Evolutionary conservation across 1,140 invertebrate species (phyloP), one percentile per base, ranked within the genome.

Genomic region (Holotrichia oblita): DNA sequence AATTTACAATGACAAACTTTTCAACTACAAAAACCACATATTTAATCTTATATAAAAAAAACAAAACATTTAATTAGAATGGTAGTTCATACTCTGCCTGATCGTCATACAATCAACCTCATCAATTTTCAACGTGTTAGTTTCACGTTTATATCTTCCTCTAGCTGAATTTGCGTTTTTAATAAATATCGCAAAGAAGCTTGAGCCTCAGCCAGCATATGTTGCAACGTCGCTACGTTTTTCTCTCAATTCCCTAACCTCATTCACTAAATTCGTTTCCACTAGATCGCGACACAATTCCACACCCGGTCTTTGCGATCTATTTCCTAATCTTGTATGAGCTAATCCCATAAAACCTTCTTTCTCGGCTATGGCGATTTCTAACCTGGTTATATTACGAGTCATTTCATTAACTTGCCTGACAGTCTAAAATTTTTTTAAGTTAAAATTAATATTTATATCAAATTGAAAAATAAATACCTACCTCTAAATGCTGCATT

Each of bases 111-210:
- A 94, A 80, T 95, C 91, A 0, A 97, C 95, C 88, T 97, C 96
- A 87, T 98, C 97, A 83, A 98, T 96, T 87, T 97, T 95, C 79
- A 98, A 87, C 6, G 95, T 94, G 84, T 97, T 97, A 73, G 93
- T 92, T 88, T 98, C 6, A 97, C 90, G 83, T 96, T 95, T 77
- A 98, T 96, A 84, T 98, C 96, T 85, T 97, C 95, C 86, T 97
- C 95, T 76, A 98, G 85, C 84, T 96, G 94, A 64, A 97, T 91
- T 88, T 97, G 94, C 0, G 93, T 94, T 85, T 95, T 94, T 20
- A 95, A 87, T 20, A 98, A 90, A 85, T 94, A 94, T 41, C 95
- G 91, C 76, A 96, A 87, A 0, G 93, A 93, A 34, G 91, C 89
- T 80, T 92, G 90, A 84, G 92, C 92, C 87, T 95, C 92, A 55